Percentiles rank a stretch among this genome's conserved stretches.
Evolutionary conservation across 1,140 invertebrate species (phyloP).

Genomic region (Drosophila triauraria): DNA sequence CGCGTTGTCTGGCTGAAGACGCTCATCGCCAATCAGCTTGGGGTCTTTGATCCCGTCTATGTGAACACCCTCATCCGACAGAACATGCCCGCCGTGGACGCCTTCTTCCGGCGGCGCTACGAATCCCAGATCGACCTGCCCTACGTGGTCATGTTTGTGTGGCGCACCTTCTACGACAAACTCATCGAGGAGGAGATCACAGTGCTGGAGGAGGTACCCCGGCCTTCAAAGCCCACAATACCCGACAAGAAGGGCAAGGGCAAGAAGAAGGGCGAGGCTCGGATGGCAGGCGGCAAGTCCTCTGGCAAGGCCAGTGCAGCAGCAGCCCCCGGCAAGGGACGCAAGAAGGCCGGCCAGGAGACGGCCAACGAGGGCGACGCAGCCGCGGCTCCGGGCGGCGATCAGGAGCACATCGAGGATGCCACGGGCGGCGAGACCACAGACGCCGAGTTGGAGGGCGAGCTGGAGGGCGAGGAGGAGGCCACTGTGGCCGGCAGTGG

Average conservation of each 20-base stretch:
- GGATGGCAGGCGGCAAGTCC: conserved; percentile 35
- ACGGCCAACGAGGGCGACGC: conserved; percentile 43
- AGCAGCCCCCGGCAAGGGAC: conserved; percentile 37
- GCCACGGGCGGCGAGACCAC: conserved; percentile 50
- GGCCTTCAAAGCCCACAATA: conserved; percentile 31
- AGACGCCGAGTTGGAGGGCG: conserved; percentile 53
- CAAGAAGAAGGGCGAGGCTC: conserved; percentile 73
- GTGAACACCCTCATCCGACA: conserved; percentile 66
- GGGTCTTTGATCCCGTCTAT: conserved; percentile 74
- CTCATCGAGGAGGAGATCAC: conserved; percentile 86
- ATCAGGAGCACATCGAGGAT: conserved; percentile 32
- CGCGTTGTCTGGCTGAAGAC: conserved; percentile 75
- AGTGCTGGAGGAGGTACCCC: conserved; percentile 86
- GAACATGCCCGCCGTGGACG: conserved; percentile 53
- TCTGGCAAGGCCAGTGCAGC: conserved; percentile 17
- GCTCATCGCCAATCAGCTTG: conserved; percentile 72
- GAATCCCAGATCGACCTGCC: conserved; percentile 84
- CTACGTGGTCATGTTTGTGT: conserved; percentile 86
- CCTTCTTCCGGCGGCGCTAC: conserved; percentile 84
- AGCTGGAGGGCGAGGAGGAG: conserved; percentile 65
- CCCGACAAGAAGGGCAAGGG: conserved; percentile 77
- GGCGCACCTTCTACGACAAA: conserved; percentile 86
- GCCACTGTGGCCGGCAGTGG: conserved; percentile 57
- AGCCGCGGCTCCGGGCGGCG: background rate
- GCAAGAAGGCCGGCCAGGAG: conserved; percentile 73